Conservation (phyloP, 2,113 vertebrate genomes). For the Forbesichthys papilliferus region DNA sequence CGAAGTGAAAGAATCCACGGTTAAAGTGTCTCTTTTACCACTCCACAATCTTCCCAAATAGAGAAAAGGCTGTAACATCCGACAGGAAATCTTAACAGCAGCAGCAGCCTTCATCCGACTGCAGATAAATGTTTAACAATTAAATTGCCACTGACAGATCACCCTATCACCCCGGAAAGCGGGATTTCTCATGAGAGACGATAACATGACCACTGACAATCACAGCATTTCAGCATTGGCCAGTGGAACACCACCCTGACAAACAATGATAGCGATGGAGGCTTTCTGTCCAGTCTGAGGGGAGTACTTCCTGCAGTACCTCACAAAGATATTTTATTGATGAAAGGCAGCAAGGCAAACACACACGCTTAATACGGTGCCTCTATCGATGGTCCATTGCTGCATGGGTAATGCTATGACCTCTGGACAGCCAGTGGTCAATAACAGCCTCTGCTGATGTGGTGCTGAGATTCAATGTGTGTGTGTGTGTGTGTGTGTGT, state of each 20-base stretch:
- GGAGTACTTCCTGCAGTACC: slow-evolving; percentile 42
- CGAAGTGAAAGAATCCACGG: slow-evolving; percentile 1
- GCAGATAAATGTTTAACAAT: slow-evolving; percentile 63
- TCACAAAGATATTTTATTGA: slow-evolving; percentile 56
- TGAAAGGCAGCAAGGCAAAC: slow-evolving; percentile 51
- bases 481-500: slow-evolving; percentile 1
- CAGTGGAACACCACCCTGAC: too few species aligned
- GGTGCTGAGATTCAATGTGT: background rate
- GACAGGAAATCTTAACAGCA: slow-evolving; percentile 24
- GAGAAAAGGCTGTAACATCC: slow-evolving; percentile 46
- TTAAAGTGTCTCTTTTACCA: slow-evolving; percentile 13
- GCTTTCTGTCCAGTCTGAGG: background rate
- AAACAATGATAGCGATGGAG: too few species aligned
- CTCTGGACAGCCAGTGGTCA: slow-evolving; percentile 44
- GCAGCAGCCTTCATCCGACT: slow-evolving; percentile 43
- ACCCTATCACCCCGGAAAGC: slow-evolving; percentile 58
- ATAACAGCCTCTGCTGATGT: background rate
- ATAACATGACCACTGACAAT: too few species aligned
- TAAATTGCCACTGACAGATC: slow-evolving; percentile 66
- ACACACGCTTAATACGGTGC: slow-evolving; percentile 56
- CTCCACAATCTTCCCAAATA: background rate
- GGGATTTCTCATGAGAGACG: slow-evolving; percentile 30
- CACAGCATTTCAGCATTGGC: too few species aligned
- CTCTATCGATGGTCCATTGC: slow-evolving; percentile 60
- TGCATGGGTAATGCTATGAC: slow-evolving; percentile 58